Percentiles rank a stretch among this genome's conserved stretches.
Evolutionary conservation across 2,888 invertebrate genomes (phyloP).

Genomic region (Pyrgus malvae): DNA sequence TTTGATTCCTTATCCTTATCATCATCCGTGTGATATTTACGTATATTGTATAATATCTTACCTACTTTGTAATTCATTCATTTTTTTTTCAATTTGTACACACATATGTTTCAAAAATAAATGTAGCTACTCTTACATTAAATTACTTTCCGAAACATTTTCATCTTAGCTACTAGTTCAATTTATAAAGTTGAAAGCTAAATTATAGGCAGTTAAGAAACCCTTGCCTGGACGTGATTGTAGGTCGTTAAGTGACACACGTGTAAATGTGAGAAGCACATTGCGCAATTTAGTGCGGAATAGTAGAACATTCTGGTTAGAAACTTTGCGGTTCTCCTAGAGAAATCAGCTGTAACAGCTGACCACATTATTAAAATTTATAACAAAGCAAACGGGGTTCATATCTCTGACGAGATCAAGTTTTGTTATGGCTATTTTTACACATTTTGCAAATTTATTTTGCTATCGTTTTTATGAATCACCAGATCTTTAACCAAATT

Average conservation of each 20-base stretch:
- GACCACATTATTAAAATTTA: conserved; percentile 10
- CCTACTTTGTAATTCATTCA: too few species aligned
- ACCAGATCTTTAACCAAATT: too few species aligned
- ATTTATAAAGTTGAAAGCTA: too few species aligned
- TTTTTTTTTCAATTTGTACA: too few species aligned
- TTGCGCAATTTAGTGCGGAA: conserved; percentile 23
- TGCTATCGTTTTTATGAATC: not conserved
- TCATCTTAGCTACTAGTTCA: too few species aligned
- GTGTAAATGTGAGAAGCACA: conserved; percentile 23
- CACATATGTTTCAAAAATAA: too few species aligned
- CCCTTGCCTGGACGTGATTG: not conserved
- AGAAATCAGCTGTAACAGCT: conserved; percentile 16
- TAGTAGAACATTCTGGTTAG: conserved; percentile 17
- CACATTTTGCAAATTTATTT: not conserved
- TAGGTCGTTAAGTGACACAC: conserved; percentile 22
- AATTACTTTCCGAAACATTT: too few species aligned
- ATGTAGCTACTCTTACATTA: too few species aligned
- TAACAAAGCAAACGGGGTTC: not conserved
- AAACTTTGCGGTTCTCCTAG: conserved; percentile 24
- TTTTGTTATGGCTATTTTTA: not conserved
- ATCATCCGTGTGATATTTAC: too few species aligned
- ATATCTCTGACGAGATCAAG: not conserved
- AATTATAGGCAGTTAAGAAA: not conserved
- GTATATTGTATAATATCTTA: too few species aligned
- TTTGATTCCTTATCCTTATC: too few species aligned